Percentiles rank a stretch among this genome's conserved stretches.
Evolutionary conservation across 2,113 vertebrate genomes (phyloP).

Genomic region (Emydura subglobosa): DNA sequence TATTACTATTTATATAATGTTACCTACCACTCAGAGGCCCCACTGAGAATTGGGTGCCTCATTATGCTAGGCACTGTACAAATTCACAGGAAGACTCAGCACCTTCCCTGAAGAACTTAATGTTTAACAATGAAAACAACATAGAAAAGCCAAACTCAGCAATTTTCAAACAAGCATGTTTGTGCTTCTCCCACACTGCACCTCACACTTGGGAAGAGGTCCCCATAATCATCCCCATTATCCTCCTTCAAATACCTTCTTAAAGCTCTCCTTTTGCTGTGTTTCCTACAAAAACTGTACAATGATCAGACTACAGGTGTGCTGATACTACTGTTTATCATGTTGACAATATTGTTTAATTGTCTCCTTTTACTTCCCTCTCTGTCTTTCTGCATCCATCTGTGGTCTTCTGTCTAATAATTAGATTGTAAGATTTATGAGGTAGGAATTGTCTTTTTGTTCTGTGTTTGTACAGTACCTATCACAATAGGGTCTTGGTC

Average conservation of each 20-base stretch:
- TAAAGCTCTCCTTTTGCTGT: background rate
- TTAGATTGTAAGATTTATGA: no score
- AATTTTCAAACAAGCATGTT: background rate
- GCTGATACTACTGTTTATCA: no score
- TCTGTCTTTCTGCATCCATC: no score
- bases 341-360: no score
- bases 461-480: no score
- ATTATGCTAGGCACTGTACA: accelerated
- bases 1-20: background rate
- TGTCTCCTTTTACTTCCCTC: no score
- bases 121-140: background rate
- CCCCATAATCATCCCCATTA: background rate
- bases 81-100: accelerated
- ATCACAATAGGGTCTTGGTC: no score
- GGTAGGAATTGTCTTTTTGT: no score
- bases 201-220: background rate
- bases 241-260: background rate
- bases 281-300: background rate
- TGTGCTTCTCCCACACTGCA: background rate
- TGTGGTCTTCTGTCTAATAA: no score
- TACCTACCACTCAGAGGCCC: background rate
- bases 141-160: background rate
- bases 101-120: background rate
- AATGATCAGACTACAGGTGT: no score
- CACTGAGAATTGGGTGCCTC: accelerated